Base-by-base conservation (phyloP, 2,113 vertebrate genomes). In the Dromas ardeola region DNA sequence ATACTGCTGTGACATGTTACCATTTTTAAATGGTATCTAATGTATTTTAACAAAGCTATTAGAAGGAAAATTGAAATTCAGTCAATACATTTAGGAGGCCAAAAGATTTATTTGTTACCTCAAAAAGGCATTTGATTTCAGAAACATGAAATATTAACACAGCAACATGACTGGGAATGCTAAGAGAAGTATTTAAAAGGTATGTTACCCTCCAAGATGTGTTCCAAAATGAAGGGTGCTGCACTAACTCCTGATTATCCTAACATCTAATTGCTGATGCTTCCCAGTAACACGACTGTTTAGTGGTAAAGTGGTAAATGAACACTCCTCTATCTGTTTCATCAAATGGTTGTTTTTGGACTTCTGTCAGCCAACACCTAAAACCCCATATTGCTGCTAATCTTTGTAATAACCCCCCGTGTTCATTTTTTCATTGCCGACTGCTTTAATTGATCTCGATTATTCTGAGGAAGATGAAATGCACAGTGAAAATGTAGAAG, bases 41-140 rank as follows among this genome's bases (percentile, higher is more conserved):
- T 34, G 42, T 71, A 88, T 82, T 83, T 88, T 90, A 86, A 88
- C 21, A 86, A 36, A 47, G 11, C 36, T 56, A 23, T 56, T 56
- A 61, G 34, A 84, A 34, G 30, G 12, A 89, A 88, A 91, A 73
- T 13, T 80, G 72, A 82, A 82, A 86, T 80, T 91, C 67, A 74
- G 38, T 90, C 73, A 88, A 90, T 88, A 88, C 8, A 82, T 36
- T 90, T 65, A 69, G 58, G 58, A 82, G 29, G 40, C 47, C 34
- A 65, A 59, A 79, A 88, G 21, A 93, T 55, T 69, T 81, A 74
- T 69, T 52, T 72, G 13, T 47, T 52, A 88, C 27, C 12, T 88
- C 69, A 84, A 50, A 93, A 96, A 88, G 26, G 45, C 27, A 70
- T 58, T 58, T 89, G 38, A 85, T 70, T 93, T 95, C 71, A 95